Evolutionary conservation across 1,140 invertebrate genomes (phyloP).

Genomic region (Colletes gigas): DNA sequence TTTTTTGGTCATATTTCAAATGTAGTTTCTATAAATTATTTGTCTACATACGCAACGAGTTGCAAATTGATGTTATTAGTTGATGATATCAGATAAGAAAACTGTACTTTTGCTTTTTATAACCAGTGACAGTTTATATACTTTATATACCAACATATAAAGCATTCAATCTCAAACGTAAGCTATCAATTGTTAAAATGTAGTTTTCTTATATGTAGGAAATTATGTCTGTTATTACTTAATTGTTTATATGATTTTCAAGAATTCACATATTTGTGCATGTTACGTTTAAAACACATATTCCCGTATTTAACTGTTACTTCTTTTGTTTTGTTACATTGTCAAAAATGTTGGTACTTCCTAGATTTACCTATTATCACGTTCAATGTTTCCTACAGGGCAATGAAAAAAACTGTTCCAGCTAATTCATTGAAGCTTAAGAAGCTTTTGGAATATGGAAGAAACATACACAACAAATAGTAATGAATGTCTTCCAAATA

Average conservation of each 20-base stretch:
- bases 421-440: conserved; percentile 9
- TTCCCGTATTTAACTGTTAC: background rate
- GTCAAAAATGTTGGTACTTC: background rate
- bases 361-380: conserved; percentile 74
- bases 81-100: background rate
- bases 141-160: background rate
- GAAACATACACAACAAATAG: background rate
- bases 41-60: background rate
- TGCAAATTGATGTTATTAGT: background rate
- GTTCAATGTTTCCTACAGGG: conserved; percentile 58
- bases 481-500: conserved; percentile 13
- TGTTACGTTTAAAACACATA: background rate
- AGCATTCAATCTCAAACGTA: background rate
- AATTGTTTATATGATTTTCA: background rate
- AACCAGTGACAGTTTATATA: background rate
- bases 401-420: conserved; percentile 27
- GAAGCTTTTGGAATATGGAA: conserved; percentile 4
- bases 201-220: background rate
- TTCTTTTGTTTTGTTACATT: background rate
- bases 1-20: background rate
- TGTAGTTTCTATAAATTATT: conserved; percentile 10
- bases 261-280: background rate
- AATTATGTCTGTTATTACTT: background rate
- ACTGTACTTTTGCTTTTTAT: background rate
- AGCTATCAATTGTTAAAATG: too few species aligned